Conservation (phyloP, 2,888 invertebrate species). For the Coronaproctus castanopsis region DNA sequence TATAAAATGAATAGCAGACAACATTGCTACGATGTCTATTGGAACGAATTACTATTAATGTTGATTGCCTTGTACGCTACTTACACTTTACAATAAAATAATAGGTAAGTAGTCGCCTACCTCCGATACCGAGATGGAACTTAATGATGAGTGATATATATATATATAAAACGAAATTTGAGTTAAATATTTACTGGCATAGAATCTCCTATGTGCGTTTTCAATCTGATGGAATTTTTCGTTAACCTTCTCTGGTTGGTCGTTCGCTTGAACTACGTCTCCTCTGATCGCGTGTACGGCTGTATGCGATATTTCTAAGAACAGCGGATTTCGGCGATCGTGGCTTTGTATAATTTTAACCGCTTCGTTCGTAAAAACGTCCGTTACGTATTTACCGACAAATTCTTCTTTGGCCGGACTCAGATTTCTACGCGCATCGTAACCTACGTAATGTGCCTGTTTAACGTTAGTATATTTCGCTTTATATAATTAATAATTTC, state of each 20-base stretch:
- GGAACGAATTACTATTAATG: too few relatives aligned
- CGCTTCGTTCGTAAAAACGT: conserved; percentile 44
- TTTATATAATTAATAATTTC: too few relatives aligned
- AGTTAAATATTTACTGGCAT: too few relatives aligned
- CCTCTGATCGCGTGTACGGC: conserved; percentile 63
- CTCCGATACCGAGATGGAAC: too few relatives aligned
- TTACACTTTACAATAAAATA: too few relatives aligned
- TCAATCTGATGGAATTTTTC: conserved; percentile 39
- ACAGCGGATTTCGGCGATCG: conserved; percentile 37
- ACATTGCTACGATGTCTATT: too few relatives aligned
- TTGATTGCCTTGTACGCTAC: too few relatives aligned
- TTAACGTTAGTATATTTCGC: too few relatives aligned
- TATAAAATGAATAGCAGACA: too few relatives aligned
- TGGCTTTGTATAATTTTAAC: conserved; percentile 35
- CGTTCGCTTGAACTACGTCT: conserved; percentile 48
- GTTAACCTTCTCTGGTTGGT: conserved; percentile 36
- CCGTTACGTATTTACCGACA: conserved; percentile 44
- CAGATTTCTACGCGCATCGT: conserved; percentile 38
- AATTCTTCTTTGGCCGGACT: conserved; percentile 31
- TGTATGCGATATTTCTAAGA: conserved; percentile 55
- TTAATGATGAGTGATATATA: too few relatives aligned
- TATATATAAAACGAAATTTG: too few relatives aligned
- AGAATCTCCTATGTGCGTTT: conserved; percentile 41
- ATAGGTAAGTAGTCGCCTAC: too few relatives aligned
- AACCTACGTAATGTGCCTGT: conserved; percentile 25